Conservation (phyloP, 53 echinoderm and acorn worm species). For the Antedon mediterranea region DNA sequence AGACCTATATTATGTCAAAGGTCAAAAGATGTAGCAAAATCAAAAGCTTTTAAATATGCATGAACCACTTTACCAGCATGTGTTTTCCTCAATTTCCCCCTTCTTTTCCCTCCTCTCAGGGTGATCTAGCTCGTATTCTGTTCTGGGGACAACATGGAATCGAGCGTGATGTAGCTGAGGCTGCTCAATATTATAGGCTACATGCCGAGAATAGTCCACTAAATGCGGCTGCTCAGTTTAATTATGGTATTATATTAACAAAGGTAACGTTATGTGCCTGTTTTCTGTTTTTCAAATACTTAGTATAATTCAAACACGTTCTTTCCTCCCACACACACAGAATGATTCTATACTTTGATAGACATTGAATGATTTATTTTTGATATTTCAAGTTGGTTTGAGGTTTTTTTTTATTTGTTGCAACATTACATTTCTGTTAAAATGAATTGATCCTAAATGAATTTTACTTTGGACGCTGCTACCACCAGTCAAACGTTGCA, state of each 20-base stretch:
- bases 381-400: too few species aligned
- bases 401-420: too few species aligned
- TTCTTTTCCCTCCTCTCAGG: conserved; percentile 22
- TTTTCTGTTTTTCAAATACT: too few species aligned
- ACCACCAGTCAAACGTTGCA: conserved; percentile 53
- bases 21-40: neutral
- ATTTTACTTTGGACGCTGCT: conserved; percentile 5
- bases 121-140: conserved; percentile 73
- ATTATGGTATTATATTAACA: conserved; percentile 62
- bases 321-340: too few species aligned
- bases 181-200: conserved; percentile 48
- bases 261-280: too few species aligned
- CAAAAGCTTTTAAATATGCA: neutral
- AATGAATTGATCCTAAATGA: too few species aligned
- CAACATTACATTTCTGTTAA: too few species aligned
- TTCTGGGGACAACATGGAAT: conserved; percentile 87
- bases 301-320: too few species aligned
- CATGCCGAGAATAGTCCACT: conserved; percentile 42
- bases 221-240: conserved; percentile 60
- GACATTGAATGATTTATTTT: too few species aligned
- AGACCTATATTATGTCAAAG: too few species aligned
- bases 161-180: conserved; percentile 52
- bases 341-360: too few species aligned
- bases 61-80: neutral
- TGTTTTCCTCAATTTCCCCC: too few species aligned